Base-by-base conservation (phyloP, 92 coral and sea anemone species). In the Pocillopora meandrina region DNA sequence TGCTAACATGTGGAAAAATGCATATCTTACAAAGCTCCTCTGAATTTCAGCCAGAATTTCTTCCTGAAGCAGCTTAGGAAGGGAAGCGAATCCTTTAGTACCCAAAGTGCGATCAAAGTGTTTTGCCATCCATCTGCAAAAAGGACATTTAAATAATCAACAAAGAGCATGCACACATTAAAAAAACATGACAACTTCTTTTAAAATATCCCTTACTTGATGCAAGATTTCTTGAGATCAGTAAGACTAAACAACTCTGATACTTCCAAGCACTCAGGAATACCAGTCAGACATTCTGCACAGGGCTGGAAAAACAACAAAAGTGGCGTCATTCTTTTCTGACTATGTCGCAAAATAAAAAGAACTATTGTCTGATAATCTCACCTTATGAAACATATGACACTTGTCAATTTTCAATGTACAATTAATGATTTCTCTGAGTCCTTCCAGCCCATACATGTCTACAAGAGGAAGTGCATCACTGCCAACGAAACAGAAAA, bases 341-440 rank as follows among this genome's bases (percentile, higher is more conserved):
- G 52, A 42, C 52, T 42, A 42, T 42, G 52, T 42, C 4, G 0
- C 52, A 42, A 42, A 42, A 42, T 7, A 42, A 42, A 42, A 42
- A 7, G 4, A 42, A 42, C 8, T 42, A 72, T 1, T 42, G 6
- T 2, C 13, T 52, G 34, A 47, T 13, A 9, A 56, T 42, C 56
- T 73, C 69, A 92, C 98, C 95, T 97, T 97, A 88, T 97, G 99
- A 87, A 97, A 97, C 69, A 97, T 84, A 66, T 97, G 99, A 72
- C 99, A 97, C 58, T 88, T 90, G 52, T 89, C 92, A 55, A 97
- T 90, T 89, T 77, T 94, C 19, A 97, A 88, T 52, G 91, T 83
- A 56, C 89, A 82, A 36, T 19, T 68, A 20, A 95, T 90, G 13
- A 94, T 90, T 77, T 92, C 91, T 65, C 81, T 93, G 75, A 97